A percentile compares a stretch with the other conserved stretches of the same genome.
phyloP scores from a whole-genome alignment of 1,140 invertebrate genomes.

The Bombus ignitus region DNA sequence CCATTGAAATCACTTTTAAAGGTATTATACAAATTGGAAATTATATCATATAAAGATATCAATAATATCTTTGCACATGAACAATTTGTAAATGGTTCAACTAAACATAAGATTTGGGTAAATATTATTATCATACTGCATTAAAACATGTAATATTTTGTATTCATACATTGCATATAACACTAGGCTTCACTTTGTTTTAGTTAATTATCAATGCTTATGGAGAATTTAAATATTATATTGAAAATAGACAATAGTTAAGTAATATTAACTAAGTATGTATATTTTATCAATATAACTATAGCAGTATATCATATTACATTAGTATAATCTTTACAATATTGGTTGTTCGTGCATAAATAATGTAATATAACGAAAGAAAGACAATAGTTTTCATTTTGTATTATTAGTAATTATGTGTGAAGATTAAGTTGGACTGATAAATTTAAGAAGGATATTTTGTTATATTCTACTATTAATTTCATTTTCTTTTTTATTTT shows the following conservation, averaged over 20 bases:
- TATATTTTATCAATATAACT: neutral
- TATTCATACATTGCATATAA: neutral
- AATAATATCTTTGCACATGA: conserved; percentile 3
- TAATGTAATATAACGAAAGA: neutral
- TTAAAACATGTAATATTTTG: neutral
- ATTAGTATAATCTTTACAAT: neutral
- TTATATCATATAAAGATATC: conserved; percentile 45
- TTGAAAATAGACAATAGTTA: neutral
- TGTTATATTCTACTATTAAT: neutral
- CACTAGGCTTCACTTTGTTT: neutral
- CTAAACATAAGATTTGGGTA: conserved; percentile 58
- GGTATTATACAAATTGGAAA: conserved; percentile 52
- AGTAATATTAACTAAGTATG: neutral
- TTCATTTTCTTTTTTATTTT: neutral
- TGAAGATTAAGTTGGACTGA: neutral
- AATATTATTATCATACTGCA: conserved; percentile 22
- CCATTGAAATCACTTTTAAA: conserved; percentile 50
- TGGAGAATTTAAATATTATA: neutral
- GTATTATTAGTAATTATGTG: neutral
- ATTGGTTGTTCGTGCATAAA: neutral
- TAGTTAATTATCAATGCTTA: conserved; percentile 5
- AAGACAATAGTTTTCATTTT: neutral
- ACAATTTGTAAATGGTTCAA: conserved; percentile 8
- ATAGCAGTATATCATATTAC: neutral
- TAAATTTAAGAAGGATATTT: neutral